phyloP scores from a whole-genome alignment of 2,797 vertebrate species.

The Anableps anableps region DNA sequence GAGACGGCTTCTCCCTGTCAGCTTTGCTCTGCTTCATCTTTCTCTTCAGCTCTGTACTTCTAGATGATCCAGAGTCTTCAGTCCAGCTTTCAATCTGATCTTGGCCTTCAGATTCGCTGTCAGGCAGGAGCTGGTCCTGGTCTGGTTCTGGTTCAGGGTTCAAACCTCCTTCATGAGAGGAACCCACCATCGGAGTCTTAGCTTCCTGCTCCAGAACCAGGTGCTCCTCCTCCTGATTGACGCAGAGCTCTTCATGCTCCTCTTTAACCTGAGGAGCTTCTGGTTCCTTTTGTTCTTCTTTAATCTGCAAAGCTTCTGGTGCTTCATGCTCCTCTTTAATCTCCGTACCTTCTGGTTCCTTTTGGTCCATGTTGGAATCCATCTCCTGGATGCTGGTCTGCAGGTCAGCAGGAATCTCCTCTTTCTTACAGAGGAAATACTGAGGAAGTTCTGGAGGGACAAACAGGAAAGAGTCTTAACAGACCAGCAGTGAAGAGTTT shows the following conservation, averaged over 20 bases:
- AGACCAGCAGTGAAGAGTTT: too few species aligned
- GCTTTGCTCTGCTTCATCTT: too few species aligned
- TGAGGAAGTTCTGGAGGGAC: background rate
- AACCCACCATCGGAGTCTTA: background rate
- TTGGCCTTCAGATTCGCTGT: background rate
- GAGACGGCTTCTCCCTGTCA: too few species aligned
- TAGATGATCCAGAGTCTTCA: too few species aligned
- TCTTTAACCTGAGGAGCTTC: constrained; percentile 18
- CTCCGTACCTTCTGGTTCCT: too few species aligned
- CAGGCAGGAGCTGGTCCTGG: background rate
- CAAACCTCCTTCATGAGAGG: background rate
- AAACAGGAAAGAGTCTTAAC: background rate
- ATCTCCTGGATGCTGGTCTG: background rate
- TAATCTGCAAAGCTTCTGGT: constrained; percentile 12
- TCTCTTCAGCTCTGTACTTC: background rate
- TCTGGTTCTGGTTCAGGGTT: background rate
- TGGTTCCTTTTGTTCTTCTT: constrained; percentile 9
- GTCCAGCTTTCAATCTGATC: background rate
- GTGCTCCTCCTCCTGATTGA: background rate
- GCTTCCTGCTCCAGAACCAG: constrained; percentile 10
- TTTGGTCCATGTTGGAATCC: too few species aligned
- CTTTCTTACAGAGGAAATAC: background rate
- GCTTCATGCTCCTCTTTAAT: too few species aligned
- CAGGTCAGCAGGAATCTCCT: constrained; percentile 10
- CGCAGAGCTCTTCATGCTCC: constrained; percentile 27